Evolutionary conservation across 2,113 vertebrate genomes (phyloP).

Genomic region (Stigmatopora argus): DNA sequence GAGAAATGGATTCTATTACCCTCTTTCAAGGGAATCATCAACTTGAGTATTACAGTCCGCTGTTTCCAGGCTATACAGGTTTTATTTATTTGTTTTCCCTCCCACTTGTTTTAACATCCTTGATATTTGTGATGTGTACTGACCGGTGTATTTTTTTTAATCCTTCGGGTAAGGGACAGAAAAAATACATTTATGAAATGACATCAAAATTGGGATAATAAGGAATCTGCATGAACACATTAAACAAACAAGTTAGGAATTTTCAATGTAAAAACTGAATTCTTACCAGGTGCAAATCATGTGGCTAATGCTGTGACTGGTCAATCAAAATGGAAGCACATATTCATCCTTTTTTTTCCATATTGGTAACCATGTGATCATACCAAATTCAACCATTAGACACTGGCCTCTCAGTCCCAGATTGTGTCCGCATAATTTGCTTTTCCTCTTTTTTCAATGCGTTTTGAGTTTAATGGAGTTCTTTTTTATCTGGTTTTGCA

Average conservation of each 20-base stretch:
- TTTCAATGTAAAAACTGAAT: too few species aligned
- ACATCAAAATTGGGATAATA: too few species aligned
- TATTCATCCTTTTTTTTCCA: neutral
- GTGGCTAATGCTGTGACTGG: too few species aligned
- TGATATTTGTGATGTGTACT: neutral
- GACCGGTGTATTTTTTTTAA: too few species aligned
- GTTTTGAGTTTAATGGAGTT: neutral
- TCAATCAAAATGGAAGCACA: neutral
- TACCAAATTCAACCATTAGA: neutral
- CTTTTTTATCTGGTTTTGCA: neutral
- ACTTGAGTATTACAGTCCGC: neutral
- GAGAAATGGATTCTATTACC: constrained; percentile 46
- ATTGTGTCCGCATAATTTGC: neutral
- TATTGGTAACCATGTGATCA: neutral
- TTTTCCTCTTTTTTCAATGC: neutral
- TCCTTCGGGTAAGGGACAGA: too few species aligned
- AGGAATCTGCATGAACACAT: too few species aligned
- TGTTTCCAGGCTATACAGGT: constrained; percentile 3
- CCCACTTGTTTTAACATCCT: neutral
- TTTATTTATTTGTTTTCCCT: neutral
- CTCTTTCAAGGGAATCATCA: constrained; percentile 13
- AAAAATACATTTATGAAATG: too few species aligned
- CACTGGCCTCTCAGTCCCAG: neutral
- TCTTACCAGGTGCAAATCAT: too few species aligned
- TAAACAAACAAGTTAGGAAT: too few species aligned